Conservation (phyloP, 2,888 invertebrate genomes). For the Galerucella nymphaeae region DNA sequence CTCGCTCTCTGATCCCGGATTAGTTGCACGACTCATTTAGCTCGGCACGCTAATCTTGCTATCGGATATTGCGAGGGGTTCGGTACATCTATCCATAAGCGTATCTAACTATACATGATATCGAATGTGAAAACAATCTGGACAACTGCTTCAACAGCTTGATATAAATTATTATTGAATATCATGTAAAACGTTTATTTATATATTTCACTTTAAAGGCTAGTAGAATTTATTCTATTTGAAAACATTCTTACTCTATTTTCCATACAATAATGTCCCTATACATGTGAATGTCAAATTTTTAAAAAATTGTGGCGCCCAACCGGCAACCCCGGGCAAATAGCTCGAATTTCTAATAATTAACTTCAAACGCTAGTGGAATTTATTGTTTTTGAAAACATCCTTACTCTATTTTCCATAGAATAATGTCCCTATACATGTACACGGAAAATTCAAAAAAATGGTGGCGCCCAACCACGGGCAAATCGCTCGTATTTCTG, state of each 20-base stretch:
- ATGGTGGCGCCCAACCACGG: no score
- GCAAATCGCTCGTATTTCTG: no score
- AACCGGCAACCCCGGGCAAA: no score
- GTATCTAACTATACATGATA: conserved; percentile 1
- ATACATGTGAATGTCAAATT: no score
- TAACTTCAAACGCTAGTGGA: no score
- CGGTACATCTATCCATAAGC: conserved; percentile 36
- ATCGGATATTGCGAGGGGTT: conserved; percentile 62
- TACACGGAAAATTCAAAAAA: no score
- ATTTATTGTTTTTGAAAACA: not conserved
- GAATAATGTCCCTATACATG: no score
- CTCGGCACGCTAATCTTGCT: conserved; percentile 65
- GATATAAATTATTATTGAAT: not conserved
- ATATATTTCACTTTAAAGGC: not conserved
- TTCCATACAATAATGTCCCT: no score
- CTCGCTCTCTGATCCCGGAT: conserved; percentile 66
- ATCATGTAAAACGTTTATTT: not conserved
- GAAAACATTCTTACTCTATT: not conserved
- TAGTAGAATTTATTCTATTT: not conserved
- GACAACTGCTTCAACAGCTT: no score
- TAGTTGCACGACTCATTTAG: conserved; percentile 68
- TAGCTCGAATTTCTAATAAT: no score
- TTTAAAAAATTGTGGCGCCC: no score
- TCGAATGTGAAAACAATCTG: not conserved
- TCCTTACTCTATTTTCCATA: not conserved